These are phyloP conservation scores for Pectinophora gossypiella DNA, from an alignment of 1,140 invertebrate genomes.

Conservation along the genomic window DNA sequence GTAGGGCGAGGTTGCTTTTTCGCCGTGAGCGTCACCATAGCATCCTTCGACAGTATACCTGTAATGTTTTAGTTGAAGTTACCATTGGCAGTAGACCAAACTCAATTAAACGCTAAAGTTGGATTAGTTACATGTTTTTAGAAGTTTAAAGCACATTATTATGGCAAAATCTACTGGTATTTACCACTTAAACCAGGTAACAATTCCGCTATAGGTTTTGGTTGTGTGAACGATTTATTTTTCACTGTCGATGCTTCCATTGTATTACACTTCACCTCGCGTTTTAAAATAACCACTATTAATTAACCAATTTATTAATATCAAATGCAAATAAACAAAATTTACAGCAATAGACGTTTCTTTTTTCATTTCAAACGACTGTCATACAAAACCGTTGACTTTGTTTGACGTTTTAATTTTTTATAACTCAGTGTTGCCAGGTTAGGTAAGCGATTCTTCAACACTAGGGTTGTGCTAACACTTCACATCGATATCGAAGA, in stretches of 20 bases:
- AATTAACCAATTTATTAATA: not conserved
- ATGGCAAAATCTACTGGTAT: no score
- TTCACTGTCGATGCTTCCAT: constrained; percentile 6
- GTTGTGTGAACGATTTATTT: constrained; percentile 10
- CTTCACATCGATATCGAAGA: no score
- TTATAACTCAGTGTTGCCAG: no score
- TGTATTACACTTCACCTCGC: not conserved
- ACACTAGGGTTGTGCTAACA: no score
- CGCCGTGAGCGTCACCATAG: constrained; percentile 27
- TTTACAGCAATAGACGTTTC: no score
- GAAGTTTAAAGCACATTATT: no score
- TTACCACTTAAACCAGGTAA: constrained; percentile 40
- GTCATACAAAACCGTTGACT: not conserved
- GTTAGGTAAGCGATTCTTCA: no score
- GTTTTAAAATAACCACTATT: not conserved
- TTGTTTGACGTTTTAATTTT: no score
- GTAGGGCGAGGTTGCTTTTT: constrained; percentile 36
- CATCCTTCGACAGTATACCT: constrained; percentile 45
- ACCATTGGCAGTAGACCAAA: no score
- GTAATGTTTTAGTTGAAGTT: no score
- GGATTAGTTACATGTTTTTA: no score
- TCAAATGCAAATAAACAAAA: not conserved
- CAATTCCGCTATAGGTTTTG: constrained; percentile 45
- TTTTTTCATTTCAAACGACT: not conserved
- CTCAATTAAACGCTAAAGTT: no score